Percentiles rank a stretch among this genome's conserved stretches.
These are phyloP conservation scores for Actinia equina DNA, from an alignment of 64 coral and sea anemone genomes.

Conservation along the genomic window DNA sequence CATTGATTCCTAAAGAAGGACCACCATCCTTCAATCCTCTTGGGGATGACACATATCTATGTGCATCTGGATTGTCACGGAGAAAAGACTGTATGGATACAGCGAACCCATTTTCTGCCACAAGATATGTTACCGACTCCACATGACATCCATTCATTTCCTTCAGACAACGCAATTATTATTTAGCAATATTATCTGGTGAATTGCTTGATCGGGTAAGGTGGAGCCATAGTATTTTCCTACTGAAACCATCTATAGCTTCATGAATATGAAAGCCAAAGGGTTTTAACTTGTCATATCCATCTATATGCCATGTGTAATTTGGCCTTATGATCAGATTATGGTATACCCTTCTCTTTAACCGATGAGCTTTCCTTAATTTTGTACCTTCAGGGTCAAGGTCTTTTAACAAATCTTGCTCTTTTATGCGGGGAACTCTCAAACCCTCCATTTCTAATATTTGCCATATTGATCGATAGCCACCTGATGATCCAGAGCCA, in stretches of 20 bases:
- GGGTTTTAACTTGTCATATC: too few species aligned
- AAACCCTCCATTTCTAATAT: too few species aligned
- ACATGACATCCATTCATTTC: background rate
- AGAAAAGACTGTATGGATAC: constrained; percentile 17
- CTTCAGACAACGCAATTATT: background rate
- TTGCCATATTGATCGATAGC: too few species aligned
- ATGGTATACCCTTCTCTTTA: too few species aligned
- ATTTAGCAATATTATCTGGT: background rate
- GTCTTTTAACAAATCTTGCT: too few species aligned
- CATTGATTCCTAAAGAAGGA: constrained; percentile 24
- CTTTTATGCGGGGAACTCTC: too few species aligned
- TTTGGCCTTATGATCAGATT: too few species aligned
- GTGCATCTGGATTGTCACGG: background rate
- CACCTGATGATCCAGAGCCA: too few species aligned
- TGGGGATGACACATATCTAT: constrained; percentile 22
- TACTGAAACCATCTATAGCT: background rate
- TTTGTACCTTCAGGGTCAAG: too few species aligned
- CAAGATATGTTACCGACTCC: background rate
- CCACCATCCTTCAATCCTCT: constrained; percentile 23
- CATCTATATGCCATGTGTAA: too few species aligned
- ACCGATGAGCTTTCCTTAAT: too few species aligned
- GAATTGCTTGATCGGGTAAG: constrained; percentile 11
- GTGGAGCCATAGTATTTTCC: constrained; percentile 23
- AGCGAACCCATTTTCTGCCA: background rate
- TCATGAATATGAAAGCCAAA: too few species aligned